Conservation (phyloP, 2,113 vertebrate species). For the Sardina pilchardus region DNA sequence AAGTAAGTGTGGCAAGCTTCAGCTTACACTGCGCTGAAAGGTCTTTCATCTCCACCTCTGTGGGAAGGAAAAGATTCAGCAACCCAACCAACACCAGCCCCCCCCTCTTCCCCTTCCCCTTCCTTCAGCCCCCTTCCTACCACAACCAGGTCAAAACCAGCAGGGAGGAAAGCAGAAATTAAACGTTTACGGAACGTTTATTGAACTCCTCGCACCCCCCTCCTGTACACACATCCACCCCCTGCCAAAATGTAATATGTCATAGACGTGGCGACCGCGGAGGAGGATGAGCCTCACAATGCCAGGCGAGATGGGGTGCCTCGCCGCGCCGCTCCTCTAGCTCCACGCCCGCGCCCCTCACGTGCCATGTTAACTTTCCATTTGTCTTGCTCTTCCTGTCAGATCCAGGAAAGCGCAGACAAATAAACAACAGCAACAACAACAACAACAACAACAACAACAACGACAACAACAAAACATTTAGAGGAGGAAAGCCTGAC, state of each 20-base stretch:
- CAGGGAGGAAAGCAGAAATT: conserved; percentile 55
- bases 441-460: no score
- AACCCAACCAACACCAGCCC: not conserved
- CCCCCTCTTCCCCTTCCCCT: not conserved
- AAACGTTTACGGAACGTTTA: conserved; percentile 50
- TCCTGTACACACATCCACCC: conserved; percentile 40
- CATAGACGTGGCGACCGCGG: conserved; percentile 49
- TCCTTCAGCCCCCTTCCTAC: not conserved
- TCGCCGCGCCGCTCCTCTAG: conserved; percentile 49
- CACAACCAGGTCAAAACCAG: conserved; percentile 50
- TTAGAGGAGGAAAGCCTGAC: conserved; percentile 7
- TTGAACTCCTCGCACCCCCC: conserved; percentile 29
- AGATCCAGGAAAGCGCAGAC: conserved; percentile 19
- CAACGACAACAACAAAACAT: conserved; percentile 20
- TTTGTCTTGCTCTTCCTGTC: conserved; percentile 58
- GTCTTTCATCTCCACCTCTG: not conserved
- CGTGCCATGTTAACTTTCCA: conserved; percentile 66
- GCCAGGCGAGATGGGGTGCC: conserved; percentile 52
- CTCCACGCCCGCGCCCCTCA: conserved; percentile 56
- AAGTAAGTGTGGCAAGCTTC: not conserved
- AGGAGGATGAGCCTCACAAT: conserved; percentile 59
- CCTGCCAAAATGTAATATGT: conserved; percentile 58
- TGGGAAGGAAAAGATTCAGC: not conserved
- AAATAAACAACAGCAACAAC: not conserved
- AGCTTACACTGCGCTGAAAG: not conserved